Conservation (phyloP, 2,797 vertebrate species). For the Gallirallus australis region DNA sequence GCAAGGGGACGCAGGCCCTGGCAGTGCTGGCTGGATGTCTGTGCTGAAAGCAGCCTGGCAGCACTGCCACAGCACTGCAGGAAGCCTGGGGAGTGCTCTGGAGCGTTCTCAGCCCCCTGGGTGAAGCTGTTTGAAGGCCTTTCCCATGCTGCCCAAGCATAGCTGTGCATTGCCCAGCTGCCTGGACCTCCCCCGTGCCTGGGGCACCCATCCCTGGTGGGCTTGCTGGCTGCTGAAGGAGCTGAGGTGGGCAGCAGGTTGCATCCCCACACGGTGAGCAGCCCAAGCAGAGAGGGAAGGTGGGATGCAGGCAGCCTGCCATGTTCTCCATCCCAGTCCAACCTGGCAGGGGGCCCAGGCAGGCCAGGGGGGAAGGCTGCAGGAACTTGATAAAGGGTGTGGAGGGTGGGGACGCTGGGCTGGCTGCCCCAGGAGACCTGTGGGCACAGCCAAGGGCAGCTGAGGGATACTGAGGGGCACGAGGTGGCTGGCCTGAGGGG, state of each 20-base stretch:
- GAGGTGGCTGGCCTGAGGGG: neutral
- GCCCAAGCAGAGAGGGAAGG: neutral
- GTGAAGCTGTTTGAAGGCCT: neutral
- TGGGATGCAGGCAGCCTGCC: neutral
- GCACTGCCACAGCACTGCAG: neutral
- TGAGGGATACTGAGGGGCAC: neutral
- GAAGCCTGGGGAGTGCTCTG: neutral
- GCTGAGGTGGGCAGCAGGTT: neutral
- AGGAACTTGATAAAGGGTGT: slow-evolving; percentile 37
- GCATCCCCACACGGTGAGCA: neutral
- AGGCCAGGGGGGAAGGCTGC: neutral
- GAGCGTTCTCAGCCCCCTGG: neutral
- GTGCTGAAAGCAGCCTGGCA: neutral
- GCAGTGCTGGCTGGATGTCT: no score
- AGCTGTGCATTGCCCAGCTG: neutral
- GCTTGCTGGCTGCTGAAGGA: neutral
- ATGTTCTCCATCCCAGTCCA: fast-evolving
- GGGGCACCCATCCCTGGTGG: neutral
- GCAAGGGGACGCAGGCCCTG: neutral
- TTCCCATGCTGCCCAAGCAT: neutral
- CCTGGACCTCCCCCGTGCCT: neutral
- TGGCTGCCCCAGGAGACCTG: neutral
- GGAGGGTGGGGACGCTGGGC: neutral
- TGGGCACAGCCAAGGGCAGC: neutral
- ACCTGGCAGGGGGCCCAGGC: neutral